phyloP scores from a whole-genome alignment of 53 echinoderm and acorn worm genomes.

The Holothuria scabra region DNA sequence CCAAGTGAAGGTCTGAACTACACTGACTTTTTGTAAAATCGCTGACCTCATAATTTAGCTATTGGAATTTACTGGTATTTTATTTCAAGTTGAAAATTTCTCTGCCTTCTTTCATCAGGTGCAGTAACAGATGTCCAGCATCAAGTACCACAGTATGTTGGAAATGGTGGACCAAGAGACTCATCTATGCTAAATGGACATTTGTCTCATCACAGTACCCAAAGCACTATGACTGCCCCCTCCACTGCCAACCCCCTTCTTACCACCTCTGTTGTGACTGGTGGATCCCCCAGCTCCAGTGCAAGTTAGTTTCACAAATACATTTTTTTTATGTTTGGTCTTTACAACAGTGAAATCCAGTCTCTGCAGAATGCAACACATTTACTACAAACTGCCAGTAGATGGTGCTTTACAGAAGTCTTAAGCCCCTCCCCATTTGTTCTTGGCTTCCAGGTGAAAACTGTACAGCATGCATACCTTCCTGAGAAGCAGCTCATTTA shows the following conservation, averaged over 20 bases:
- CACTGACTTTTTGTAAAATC: no score
- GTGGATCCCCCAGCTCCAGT: not conserved
- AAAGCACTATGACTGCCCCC: not conserved
- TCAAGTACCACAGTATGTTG: slow-evolving; percentile 25
- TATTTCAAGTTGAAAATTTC: not conserved
- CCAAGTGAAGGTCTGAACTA: no score
- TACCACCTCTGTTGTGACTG: slow-evolving; percentile 2
- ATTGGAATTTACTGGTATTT: not conserved
- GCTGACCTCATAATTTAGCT: no score
- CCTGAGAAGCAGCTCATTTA: no score
- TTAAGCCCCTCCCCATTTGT: no score
- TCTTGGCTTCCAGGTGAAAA: no score
- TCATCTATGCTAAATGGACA: slow-evolving; percentile 26
- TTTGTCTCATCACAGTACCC: slow-evolving; percentile 14
- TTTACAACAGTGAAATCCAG: no score
- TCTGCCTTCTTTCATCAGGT: not conserved
- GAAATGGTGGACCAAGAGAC: slow-evolving; percentile 1
- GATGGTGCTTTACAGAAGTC: no score
- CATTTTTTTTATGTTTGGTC: no score
- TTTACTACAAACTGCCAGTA: no score
- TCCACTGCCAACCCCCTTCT: slow-evolving; percentile 1
- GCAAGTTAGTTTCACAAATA: not conserved
- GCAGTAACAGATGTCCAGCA: slow-evolving; percentile 35
- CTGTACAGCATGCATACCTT: no score
- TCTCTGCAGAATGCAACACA: no score